Evolutionary conservation across 2,113 vertebrate species (phyloP), one percentile per base, ranked within the genome.

Genomic region (Psilopogon haemacephalus): DNA sequence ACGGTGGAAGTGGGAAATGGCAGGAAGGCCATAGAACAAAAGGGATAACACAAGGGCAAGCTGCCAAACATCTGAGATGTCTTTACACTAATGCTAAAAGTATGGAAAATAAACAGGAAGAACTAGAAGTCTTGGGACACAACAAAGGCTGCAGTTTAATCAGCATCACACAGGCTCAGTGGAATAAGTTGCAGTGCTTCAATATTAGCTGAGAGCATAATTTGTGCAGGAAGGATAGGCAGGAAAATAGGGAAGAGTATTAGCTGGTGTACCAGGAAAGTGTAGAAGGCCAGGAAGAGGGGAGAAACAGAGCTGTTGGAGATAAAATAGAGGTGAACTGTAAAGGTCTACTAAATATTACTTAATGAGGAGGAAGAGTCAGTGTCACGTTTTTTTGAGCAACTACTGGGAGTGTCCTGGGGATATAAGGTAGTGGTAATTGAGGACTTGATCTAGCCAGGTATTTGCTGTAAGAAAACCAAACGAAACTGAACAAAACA

Each of bases 51-150:
- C 67, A 80, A 93, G 56, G 95, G 95, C 95, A 89, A 85, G 52
- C 60, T 95, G 95, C 94, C 93, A 96, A 94, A 96, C 95, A 95
- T 95, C 95, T 96, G 95, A 96, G 85, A 85, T 80, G 82, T 63
- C 86, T 95, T 95, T 95, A 73, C 82, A 76, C 55, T 94, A 89
- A 91, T 93, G 85, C 64, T 83, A 85, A 80, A 88, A 95, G 89
- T 85, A 77, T 94, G 79, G 93, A 95, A 93, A 89, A 93, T 96
- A 95, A 96, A 95, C 95, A 96, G 95, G 95, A 96, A 96, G 93
- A 85, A 88, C 68, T 77, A 35, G 68, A 94, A 91, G 72, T 77
- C 88, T 80, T 88, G 95, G 95, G 92, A 95, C 88, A 86, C 95
- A 94, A 94, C 79, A 91, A 95, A 95, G 69, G 64, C 93, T 77